Evolutionary conservation across 2,113 vertebrate genomes (phyloP), one percentile per base, ranked within the genome.

Genomic region (Numenius arquata): DNA sequence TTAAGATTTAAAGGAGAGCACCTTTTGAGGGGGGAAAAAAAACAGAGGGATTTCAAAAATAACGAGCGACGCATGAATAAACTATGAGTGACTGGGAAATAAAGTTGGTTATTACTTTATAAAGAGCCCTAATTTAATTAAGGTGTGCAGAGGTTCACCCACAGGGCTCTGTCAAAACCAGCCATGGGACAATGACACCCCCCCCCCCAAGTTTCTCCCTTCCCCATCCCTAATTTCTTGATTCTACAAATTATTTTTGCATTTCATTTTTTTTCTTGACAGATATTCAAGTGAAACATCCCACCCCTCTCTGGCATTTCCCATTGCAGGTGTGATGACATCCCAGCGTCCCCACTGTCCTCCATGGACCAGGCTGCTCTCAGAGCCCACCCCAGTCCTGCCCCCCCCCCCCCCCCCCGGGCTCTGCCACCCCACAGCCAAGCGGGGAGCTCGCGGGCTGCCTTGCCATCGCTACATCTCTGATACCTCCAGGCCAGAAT

Each of bases 361-460:
- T 23, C 32, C 32, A 0, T 2, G 9, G 8, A 7, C 27, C 53
- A 0, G 30, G 45, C 20, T 40, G 45, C 15, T 6, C 45, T 6
- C 1, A 4, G 10, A 25, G 20, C 50, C 34, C 55, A 9, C 34
- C 62, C 48, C 3, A 3, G 29, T 58, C 32, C 55, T 30, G 6
- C 21, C 59, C 13, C 20, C 48, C 8, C 1, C 55, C 55, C 11
- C 21, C 59, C 13, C 20, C 48, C 8, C 1, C 17, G 7, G 48
- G 47, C 40, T 38, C 16, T 4, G 58, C 47, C 41, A 7, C 47
- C 32, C 38, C 6, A 1, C 13, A 9, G 63, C 56, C 25, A 3
- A 15, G 68, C 43, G 4, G 62, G 61, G 45, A 14, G 19, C 7
- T 23, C 7, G 22, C 38, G 4, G 47, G 58, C 68, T 56, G 21